Conservation (phyloP, 2,113 vertebrate genomes). For the Peucedramus taeniatus region DNA sequence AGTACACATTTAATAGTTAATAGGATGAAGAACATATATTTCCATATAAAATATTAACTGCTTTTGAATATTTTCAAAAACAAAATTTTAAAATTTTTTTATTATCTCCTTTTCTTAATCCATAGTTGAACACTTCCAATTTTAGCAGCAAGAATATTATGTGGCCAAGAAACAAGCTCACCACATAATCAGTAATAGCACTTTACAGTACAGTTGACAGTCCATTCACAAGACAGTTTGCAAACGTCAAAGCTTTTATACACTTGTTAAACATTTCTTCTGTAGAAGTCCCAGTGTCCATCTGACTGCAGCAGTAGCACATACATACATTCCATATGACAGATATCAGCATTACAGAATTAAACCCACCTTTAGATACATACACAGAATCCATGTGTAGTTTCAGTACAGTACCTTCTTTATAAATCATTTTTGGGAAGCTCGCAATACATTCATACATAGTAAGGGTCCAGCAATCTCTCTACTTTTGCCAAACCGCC, state of each 20-base stretch:
- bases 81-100: slow-evolving; percentile 34
- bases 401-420: slow-evolving; percentile 60
- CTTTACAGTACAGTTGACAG: slow-evolving; percentile 79
- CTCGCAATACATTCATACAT: slow-evolving; percentile 73
- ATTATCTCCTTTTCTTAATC: slow-evolving; percentile 31
- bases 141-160: slow-evolving; percentile 80
- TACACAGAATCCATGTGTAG: slow-evolving; percentile 37
- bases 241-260: slow-evolving; percentile 78
- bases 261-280: slow-evolving; percentile 68
- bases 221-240: slow-evolving; percentile 84
- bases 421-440: slow-evolving; percentile 56
- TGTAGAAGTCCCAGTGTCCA: slow-evolving; percentile 45
- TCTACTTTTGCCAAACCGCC: background rate
- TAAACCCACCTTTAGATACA: slow-evolving; percentile 60
- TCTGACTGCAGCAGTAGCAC: slow-evolving; percentile 46
- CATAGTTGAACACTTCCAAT: slow-evolving; percentile 70
- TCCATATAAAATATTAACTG: slow-evolving; percentile 84
- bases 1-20: slow-evolving; percentile 73
- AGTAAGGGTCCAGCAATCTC: slow-evolving; percentile 54
- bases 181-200: slow-evolving; percentile 81
- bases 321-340: slow-evolving; percentile 61
- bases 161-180: slow-evolving; percentile 72
- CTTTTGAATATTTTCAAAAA: slow-evolving; percentile 71
- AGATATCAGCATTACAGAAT: slow-evolving; percentile 57
- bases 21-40: slow-evolving; percentile 72